A percentile compares a stretch with the other conserved stretches of the same genome.
Conservation (phyloP, 2,113 vertebrate genomes). For the Damaliscus lunatus region DNA sequence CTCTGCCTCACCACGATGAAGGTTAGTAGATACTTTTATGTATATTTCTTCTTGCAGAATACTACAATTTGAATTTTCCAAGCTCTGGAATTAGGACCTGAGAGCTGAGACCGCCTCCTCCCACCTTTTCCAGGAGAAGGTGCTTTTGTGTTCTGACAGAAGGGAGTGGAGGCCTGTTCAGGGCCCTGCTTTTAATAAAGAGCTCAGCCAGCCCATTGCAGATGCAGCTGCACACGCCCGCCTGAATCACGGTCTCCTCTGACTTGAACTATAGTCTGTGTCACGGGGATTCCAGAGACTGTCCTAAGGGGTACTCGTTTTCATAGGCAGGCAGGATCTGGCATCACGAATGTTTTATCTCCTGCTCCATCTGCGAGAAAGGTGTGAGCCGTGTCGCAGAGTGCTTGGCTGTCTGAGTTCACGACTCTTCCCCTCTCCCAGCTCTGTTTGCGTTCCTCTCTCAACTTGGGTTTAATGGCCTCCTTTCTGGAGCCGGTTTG, state of each 20-base stretch:
- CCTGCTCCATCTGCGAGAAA: background rate
- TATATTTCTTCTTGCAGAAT: background rate
- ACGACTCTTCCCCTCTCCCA: background rate
- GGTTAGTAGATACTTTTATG: conserved; percentile 74
- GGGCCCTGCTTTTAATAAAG: background rate
- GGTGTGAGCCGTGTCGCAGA: rapidly evolving
- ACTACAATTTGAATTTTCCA: background rate
- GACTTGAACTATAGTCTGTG: background rate
- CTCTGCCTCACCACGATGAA: conserved; percentile 79
- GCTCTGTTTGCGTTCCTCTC: background rate
- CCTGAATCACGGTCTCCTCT: background rate
- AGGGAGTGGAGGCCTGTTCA: background rate
- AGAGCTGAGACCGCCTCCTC: background rate
- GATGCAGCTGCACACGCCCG: no score
- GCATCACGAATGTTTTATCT: background rate
- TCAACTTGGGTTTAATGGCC: background rate
- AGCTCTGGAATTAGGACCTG: background rate
- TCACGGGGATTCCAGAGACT: background rate
- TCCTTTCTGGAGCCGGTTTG: background rate
- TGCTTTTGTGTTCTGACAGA: background rate
- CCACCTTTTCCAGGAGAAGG: background rate
- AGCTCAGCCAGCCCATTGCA: background rate
- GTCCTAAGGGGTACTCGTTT: rapidly evolving
- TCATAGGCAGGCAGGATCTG: background rate
- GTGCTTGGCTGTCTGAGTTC: background rate